These are phyloP conservation scores for Mionectes macconnelli DNA, from an alignment of 2,113 vertebrate genomes.

Conservation along the genomic window DNA sequence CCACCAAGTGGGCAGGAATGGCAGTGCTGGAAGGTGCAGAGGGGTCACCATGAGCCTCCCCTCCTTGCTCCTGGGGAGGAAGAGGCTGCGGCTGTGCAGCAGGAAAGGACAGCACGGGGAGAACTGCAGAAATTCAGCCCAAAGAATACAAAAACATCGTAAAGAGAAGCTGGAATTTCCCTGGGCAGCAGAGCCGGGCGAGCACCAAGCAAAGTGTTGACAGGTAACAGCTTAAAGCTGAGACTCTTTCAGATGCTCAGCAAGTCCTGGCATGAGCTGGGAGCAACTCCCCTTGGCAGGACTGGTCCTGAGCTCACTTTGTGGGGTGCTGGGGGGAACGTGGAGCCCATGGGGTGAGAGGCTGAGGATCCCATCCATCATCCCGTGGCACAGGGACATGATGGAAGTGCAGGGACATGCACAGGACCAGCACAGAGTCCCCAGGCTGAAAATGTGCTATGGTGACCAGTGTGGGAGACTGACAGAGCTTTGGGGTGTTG, in stretches of 20 bases:
- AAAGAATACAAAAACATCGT: not conserved
- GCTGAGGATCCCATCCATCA: not conserved
- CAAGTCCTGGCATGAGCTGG: not conserved
- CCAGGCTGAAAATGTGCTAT: not conserved
- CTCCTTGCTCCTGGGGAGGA: not conserved
- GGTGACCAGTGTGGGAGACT: accelerated
- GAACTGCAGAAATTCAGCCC: not conserved
- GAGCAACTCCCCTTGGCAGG: not conserved
- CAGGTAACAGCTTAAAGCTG: not conserved
- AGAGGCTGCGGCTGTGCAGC: not conserved
- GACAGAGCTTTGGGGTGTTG: not conserved
- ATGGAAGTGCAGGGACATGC: not conserved
- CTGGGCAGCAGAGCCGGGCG: not conserved
- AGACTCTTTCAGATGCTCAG: not conserved
- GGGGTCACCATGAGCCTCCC: not conserved
- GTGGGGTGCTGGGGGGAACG: accelerated
- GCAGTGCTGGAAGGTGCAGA: not conserved
- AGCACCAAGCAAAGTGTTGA: not conserved
- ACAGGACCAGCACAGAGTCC: not conserved
- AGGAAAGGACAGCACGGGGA: not conserved
- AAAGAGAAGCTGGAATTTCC: not conserved
- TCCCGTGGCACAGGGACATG: not conserved
- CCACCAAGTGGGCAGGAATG: not conserved
- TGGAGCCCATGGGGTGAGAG: not conserved
- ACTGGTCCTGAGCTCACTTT: accelerated